These are phyloP conservation scores for Dusona sp. DNA, from an alignment of 2,888 invertebrate genomes.

Conservation along the genomic window DNA sequence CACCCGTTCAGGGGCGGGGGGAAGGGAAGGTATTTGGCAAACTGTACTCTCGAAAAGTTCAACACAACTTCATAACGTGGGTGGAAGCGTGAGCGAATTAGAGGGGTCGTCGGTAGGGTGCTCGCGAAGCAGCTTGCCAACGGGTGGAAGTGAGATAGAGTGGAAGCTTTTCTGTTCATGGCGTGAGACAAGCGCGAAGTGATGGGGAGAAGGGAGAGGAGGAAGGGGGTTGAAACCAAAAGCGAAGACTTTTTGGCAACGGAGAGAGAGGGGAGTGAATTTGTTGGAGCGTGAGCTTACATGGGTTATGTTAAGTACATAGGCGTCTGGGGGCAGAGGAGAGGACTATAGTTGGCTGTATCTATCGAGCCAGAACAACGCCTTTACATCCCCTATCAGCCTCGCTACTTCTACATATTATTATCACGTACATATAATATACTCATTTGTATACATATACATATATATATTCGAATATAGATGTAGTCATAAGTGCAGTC, in stretches of 20 bases:
- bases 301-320: conserved; percentile 84
- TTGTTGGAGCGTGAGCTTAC: conserved; percentile 85
- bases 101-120: conserved; percentile 52
- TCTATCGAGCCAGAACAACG: conserved; percentile 75
- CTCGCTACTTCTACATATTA: conserved; percentile 47
- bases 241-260: conserved; percentile 53
- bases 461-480: not conserved
- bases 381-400: conserved; percentile 56
- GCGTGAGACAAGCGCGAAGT: conserved; percentile 34
- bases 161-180: conserved; percentile 20
- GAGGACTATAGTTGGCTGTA: conserved; percentile 77
- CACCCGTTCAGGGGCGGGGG: conserved; percentile 66
- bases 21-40: conserved; percentile 79
- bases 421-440: conserved; percentile 41
- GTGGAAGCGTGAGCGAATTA: conserved; percentile 76
- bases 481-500: conserved; percentile 39
- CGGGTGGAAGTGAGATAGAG: conserved; percentile 47
- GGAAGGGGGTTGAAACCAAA: conserved; percentile 76
- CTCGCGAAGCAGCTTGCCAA: conserved; percentile 48
- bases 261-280: conserved; percentile 75
- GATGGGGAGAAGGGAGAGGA: conserved; percentile 63
- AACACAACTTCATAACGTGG: conserved; percentile 84
- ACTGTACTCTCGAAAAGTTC: conserved; percentile 84
- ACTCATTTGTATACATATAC: not conserved
- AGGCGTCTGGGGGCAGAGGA: conserved; percentile 79